Conservation (phyloP, 2,888 invertebrate species). For the Eristalinus sepulchralis region DNA sequence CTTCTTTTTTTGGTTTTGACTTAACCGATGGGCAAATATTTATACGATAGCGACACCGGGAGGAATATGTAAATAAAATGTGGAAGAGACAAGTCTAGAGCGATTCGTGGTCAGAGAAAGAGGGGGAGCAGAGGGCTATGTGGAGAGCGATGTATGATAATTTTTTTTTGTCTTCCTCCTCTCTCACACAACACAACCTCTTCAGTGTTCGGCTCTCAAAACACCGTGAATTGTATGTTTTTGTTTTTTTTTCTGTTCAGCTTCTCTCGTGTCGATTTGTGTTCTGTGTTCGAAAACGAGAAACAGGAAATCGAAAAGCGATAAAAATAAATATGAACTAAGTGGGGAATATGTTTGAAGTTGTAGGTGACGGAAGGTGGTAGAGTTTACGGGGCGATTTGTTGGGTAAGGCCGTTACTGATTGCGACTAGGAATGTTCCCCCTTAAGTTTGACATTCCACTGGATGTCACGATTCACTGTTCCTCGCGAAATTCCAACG, state of each 20-base stretch:
- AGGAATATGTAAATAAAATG: slow-evolving; percentile 45
- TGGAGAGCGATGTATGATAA: slow-evolving; percentile 45
- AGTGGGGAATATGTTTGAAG: slow-evolving; percentile 47
- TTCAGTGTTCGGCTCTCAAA: background rate
- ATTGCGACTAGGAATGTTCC: background rate
- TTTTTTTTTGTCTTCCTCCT: slow-evolving; percentile 24
- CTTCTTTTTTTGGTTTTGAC: slow-evolving; percentile 2
- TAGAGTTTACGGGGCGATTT: slow-evolving; percentile 31
- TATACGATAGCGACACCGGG: slow-evolving; percentile 34
- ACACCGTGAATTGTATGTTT: slow-evolving; percentile 20
- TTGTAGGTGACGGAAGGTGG: slow-evolving; percentile 5
- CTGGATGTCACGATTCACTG: background rate
- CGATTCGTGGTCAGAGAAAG: slow-evolving; percentile 7
- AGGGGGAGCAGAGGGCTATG: background rate
- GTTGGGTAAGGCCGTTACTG: background rate
- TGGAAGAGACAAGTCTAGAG: background rate
- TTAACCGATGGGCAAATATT: slow-evolving; percentile 45
- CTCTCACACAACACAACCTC: background rate
- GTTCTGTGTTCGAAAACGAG: background rate
- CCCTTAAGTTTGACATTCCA: background rate
- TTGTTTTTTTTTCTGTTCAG: slow-evolving; percentile 15
- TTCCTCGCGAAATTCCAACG: background rate
- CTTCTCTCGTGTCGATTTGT: background rate
- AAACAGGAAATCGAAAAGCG: slow-evolving; percentile 70
- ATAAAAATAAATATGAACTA: slow-evolving; percentile 71